Base-by-base conservation (phyloP, 2,797 vertebrate genomes). In the Hippoglossus hippoglossus region DNA sequence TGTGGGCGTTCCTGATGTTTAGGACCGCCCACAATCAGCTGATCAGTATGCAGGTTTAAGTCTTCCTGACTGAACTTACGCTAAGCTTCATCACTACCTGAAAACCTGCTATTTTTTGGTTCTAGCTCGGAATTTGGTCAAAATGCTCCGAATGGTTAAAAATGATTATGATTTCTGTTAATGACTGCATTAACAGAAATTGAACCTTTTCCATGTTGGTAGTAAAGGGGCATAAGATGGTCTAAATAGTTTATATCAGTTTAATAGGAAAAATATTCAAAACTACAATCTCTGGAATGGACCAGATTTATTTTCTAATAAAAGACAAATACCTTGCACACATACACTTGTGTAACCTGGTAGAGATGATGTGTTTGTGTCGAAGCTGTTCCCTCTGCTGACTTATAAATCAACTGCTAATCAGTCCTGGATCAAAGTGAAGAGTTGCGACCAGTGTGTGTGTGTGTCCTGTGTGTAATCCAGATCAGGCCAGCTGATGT, bases 401-500 rank as follows among this genome's bases (percentile, higher is more conserved):
- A 12, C 74, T 63, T 69, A 77, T 80, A 44, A 44, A 89, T 87
- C 87, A 66, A 44, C 39, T 51, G 64, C 63, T 87, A 87, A 87
- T 82, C 72, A 81, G 79, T 71, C 75, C 79, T 68, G 68, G 85
- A 89, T 85, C 86, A 89, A 75, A 89, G 76, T 58, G 63, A 85
- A 61, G 67, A 47, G 60, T 59, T 55, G n/a, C 49, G 22, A 44
- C 58, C 58, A 62, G 63, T 24, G 12, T 25, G 12, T 24, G 49
- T 50, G 46, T 49, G 50, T 52, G 50, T 24, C 9, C 22, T 60
- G 31, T 15, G 47, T 21, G 12, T 22, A 26, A 3, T 9, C 69
- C 56, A 92, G 79, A 72, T 67, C 63, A 64, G 26, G 25, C 51
- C 19, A 25, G 31, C 53, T 71, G 82, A 75, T 80, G 67, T 57